Evolutionary conservation across 2,113 vertebrate species (phyloP).

Genomic region (Zapus hudsonius): DNA sequence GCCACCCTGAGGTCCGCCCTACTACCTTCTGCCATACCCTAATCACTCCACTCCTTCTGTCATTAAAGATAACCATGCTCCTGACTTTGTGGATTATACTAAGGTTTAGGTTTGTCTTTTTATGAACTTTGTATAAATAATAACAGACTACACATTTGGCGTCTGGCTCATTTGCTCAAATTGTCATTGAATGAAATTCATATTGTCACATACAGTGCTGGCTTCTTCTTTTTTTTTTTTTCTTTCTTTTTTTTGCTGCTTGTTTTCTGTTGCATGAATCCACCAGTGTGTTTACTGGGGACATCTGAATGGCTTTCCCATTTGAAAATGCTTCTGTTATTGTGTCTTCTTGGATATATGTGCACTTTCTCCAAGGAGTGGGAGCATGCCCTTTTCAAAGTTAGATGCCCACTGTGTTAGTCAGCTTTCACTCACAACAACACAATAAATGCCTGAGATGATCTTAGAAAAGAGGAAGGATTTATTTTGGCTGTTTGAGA

Average conservation of each 20-base stretch:
- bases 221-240: too few species aligned
- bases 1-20: too few species aligned
- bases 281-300: not conserved
- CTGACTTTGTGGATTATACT: not conserved
- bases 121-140: not conserved
- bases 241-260: not conserved
- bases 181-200: not conserved
- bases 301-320: not conserved
- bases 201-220: not conserved
- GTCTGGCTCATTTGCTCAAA: not conserved
- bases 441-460: not conserved
- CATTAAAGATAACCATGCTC: not conserved
- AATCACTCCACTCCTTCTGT: not conserved
- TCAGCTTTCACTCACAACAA: not conserved
- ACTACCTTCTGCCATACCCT: accelerated
- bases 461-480: not conserved
- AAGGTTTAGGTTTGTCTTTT: not conserved
- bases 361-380: not conserved
- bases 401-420: not conserved
- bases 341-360: not conserved
- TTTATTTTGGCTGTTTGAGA: not conserved
- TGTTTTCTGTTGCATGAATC: not conserved
- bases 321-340: not conserved
- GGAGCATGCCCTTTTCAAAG: not conserved
- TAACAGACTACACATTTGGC: not conserved